phyloP scores from a whole-genome alignment of 2,797 vertebrate species.

The Halcyon smyrnensis region DNA sequence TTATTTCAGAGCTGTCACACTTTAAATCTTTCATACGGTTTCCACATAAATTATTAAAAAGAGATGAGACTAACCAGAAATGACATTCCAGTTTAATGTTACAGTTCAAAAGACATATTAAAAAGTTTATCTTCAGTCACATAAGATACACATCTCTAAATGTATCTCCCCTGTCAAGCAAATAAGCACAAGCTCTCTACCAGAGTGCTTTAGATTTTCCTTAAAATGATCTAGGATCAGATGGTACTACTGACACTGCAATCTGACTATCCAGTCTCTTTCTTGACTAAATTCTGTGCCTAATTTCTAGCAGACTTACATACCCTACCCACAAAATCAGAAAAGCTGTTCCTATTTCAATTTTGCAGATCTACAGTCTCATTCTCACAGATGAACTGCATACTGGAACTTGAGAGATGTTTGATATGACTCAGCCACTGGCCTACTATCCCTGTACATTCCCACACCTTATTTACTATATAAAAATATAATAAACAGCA shows the following conservation, averaged over 20 bases:
- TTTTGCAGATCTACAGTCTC: background rate
- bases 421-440: background rate
- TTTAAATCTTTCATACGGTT: conserved; percentile 28
- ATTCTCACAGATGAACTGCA: background rate
- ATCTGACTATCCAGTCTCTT: background rate
- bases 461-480: background rate
- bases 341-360: background rate
- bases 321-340: background rate
- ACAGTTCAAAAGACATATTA: background rate
- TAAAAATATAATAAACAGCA: background rate
- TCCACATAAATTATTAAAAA: conserved; percentile 26
- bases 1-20: conserved; percentile 18
- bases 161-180: background rate
- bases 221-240: background rate
- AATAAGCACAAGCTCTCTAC: background rate
- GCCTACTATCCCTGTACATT: background rate
- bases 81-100: background rate
- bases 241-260: background rate
- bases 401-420: background rate
- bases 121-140: background rate
- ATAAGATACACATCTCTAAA: background rate
- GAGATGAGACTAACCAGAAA: background rate
- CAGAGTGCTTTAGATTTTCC: background rate
- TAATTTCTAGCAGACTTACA: background rate
- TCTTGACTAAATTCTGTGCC: background rate